Evolutionary conservation across 2,113 vertebrate species (phyloP), one percentile per base, ranked within the genome.

Genomic region (Peucedramus taeniatus): DNA sequence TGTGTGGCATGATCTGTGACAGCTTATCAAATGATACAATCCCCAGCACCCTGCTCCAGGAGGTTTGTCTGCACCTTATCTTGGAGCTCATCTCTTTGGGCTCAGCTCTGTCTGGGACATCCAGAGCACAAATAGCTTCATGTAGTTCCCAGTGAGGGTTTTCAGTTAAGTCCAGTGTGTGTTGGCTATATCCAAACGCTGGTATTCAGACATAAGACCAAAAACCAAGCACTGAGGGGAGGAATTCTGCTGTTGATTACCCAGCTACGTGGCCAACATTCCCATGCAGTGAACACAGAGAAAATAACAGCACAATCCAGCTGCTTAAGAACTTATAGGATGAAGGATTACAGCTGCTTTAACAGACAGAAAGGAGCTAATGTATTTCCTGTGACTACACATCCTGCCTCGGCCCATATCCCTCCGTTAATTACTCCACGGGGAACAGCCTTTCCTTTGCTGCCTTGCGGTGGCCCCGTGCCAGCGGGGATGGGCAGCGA

Each of bases 41-140:
- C 3, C 5, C 11, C 56, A 40, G 35, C 7, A 3, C 23, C 2
- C 2, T 47, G 40, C 20, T 61, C 30, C 1, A 3, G 20, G 42
- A 33, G 20, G 8, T 44, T 63, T 26, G 60, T 50, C 44, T 49
- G 26, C 14, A 23, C 10, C 51, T 47, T 31, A 3, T 28, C 24
- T 39, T n/a, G 20, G 21, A 39, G 63, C 23, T 45, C 28, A 14
- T 44, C 13, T 37, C 66, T 60, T 50, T 30, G 27, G 30, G 37
- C 11, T 53, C 27, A 16, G 54, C 11, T 44, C 60, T 15, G 5
- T 20, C 9, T 35, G n/a, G n/a, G n/a, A n/a, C n/a, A n/a, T n/a
- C n/a, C n/a, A n/a, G n/a, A n/a, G n/a, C n/a, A n/a, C n/a, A n/a
- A n/a, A n/a, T n/a, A n/a, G n/a, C n/a, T n/a, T n/a, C n/a, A n/a